Base-by-base conservation (phyloP, 1,140 invertebrate species). In the Lasioglossum albipes region DNA sequence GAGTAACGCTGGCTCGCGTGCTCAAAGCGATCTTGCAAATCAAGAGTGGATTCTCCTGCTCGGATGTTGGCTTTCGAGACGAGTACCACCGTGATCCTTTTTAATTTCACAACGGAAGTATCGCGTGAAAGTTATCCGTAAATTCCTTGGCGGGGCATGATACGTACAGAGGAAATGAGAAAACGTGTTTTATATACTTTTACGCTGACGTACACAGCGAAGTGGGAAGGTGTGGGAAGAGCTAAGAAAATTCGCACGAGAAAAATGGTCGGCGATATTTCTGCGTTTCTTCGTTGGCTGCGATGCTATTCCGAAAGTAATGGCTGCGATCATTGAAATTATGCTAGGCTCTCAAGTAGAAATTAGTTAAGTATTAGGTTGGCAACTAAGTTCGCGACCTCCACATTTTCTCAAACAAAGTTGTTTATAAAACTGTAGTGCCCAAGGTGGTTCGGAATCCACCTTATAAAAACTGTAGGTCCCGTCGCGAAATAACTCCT, bases 11-110 rank as follows among this genome's bases (percentile, higher is more conserved):
- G 41, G 64, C 9, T 75, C 79, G 72, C 73, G 54, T 80, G 79
- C 79, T 80, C 57, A 16, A 18, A 69, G 54, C 79, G 79, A 80
- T 80, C 73, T 75, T 69, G 41, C 72, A 69, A 75, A 80, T 80
- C 73, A 52, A 69, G n/a, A 61, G 65, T 52, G 54, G 73, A 80
- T 80, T 75, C 72, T 62, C 20, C 52, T 54, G 22, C 41, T 45
- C 42, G 49, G 57, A 59, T 49, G 22, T 41, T 64, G 66, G 65
- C 52, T 57, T 71, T 71, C 31, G n/a, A 64, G 57, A 73, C 41
- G 59, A 68, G 66, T 42, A 27, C 42, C 66, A 27, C 27, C 18
- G 57, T 16, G 59, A 13, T 45, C 13, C 59, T 62, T 62, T 62
- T 80, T 75, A 54, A 75, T 67, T 80, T 72, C 72, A 57, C 77